Base-by-base conservation (phyloP, 1,140 invertebrate genomes). In the Scaptomyza graminum region DNA sequence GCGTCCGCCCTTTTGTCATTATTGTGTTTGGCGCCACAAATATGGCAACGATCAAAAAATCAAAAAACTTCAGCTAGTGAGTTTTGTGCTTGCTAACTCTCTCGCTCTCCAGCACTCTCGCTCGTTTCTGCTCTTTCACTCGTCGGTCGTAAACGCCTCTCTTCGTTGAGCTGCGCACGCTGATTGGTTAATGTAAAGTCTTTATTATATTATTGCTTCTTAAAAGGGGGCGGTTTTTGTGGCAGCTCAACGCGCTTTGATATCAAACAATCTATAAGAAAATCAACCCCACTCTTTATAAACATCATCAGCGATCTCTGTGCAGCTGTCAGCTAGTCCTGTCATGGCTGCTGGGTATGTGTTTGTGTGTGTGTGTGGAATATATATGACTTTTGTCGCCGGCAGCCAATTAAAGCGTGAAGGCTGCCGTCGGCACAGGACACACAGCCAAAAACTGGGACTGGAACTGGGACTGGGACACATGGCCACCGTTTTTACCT, bases 361-460 rank as follows among this genome's bases (percentile, higher is more conserved):
- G n/a, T 43, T 9, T 41, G 49, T 13, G 56, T 50, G 39, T 51
- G 34, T 22, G 25, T 34, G 12, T 50, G 47, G 74, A 81, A 22
- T 22, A 22, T 84, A 72, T 71, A 74, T 88, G 83, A 79, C 78
- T 84, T 85, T 90, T 83, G 68, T 85, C 81, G 80, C 57, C 67
- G 74, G 89, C 78, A 85, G 81, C 84, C 75, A 85, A 90, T 90
- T 90, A 90, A 90, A 90, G 77, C 89, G 89, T 90, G 89, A 90
- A 90, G 89, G 89, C 89, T 90, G 81, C 79, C 68, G 83, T 44
- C 83, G 75, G 60, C 72, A 72, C 79, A 65, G 63, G 52, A 65
- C 44, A 41, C 25, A 22, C 28, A 31, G 7, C 5, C 28, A 31
- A 31, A 31, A 31, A 31, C 5, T n/a, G 31, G 41, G 51, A 18